A percentile compares a stretch with the other conserved stretches of the same genome.
Evolutionary conservation across 1,140 invertebrate species (phyloP).

Genomic region (Drosophila mayri): DNA sequence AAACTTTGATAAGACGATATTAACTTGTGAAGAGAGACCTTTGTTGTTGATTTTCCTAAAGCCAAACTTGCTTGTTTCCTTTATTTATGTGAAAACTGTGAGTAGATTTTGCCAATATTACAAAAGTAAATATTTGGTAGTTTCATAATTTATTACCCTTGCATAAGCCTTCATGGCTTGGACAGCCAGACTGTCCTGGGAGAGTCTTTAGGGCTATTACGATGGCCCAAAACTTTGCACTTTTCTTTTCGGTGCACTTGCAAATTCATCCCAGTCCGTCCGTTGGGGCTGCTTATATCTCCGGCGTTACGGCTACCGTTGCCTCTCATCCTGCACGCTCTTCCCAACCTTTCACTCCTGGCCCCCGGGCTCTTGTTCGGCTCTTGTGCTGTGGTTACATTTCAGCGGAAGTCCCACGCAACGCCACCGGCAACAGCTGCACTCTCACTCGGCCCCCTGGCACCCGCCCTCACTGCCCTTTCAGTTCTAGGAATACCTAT

Average conservation of each 20-base stretch:
- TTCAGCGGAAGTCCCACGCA: conserved; percentile 81
- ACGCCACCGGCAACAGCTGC: conserved; percentile 78
- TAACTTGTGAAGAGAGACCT: background rate
- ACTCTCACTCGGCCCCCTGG: conserved; percentile 25
- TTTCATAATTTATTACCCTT: background rate
- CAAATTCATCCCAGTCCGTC: conserved; percentile 45
- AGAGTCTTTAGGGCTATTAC: conserved; percentile 21
- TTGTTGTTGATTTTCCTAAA: no score
- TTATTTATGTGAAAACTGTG: background rate
- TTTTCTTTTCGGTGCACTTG: conserved; percentile 55
- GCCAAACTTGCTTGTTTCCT: background rate
- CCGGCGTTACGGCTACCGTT: conserved; percentile 31
- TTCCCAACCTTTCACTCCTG: background rate
- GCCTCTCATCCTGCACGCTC: background rate
- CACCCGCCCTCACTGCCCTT: background rate
- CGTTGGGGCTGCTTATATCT: conserved; percentile 53
- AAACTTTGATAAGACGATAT: background rate
- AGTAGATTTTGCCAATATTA: conserved; percentile 2
- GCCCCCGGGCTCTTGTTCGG: conserved; percentile 2
- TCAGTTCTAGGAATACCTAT: conserved; percentile 7
- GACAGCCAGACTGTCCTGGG: background rate
- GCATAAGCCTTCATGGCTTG: background rate
- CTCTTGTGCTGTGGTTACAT: conserved; percentile 74
- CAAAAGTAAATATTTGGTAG: conserved; percentile 1
- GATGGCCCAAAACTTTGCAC: conserved; percentile 12